Conservation (phyloP, 2,113 vertebrate species). For the Pampusana beccarii region DNA sequence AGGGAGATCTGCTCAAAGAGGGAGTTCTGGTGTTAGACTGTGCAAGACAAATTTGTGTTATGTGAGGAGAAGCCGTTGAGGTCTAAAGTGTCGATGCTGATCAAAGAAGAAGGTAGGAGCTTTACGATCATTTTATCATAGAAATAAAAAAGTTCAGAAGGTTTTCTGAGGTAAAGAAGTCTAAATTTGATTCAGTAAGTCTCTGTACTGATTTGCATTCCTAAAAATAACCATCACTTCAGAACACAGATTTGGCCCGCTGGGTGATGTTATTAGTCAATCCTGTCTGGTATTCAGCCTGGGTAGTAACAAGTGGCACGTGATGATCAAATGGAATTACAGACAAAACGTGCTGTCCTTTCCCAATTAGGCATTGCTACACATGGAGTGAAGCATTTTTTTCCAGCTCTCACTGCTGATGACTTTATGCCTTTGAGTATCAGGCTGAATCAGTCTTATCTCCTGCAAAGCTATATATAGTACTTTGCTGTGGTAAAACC, state of each 20-base stretch:
- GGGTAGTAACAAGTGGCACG: not conserved
- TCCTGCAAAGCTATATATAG: constrained; percentile 4
- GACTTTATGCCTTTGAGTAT: not conserved
- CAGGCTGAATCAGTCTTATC: constrained; percentile 16
- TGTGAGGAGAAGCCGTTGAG: not conserved
- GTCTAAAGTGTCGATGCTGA: not conserved
- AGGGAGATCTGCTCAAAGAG: not conserved
- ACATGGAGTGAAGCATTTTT: not conserved
- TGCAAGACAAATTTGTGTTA: not conserved
- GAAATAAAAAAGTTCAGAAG: not conserved
- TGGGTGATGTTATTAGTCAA: constrained; percentile 9
- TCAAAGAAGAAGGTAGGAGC: not conserved
- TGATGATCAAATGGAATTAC: not conserved
- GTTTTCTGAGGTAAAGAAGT: not conserved
- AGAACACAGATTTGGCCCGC: not conserved
- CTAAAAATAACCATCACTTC: constrained; percentile 19
- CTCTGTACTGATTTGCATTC: not conserved
- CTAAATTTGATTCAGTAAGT: not conserved
- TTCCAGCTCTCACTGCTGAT: not conserved
- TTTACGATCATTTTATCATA: not conserved
- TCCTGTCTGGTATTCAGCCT: not conserved
- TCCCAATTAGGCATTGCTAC: not conserved
- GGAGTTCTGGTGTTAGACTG: not conserved
- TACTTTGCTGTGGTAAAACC: not conserved
- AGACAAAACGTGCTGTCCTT: not conserved